Evolutionary conservation across 92 coral and sea anemone species (phyloP).

Genomic region (Scolanthus callimorphus): DNA sequence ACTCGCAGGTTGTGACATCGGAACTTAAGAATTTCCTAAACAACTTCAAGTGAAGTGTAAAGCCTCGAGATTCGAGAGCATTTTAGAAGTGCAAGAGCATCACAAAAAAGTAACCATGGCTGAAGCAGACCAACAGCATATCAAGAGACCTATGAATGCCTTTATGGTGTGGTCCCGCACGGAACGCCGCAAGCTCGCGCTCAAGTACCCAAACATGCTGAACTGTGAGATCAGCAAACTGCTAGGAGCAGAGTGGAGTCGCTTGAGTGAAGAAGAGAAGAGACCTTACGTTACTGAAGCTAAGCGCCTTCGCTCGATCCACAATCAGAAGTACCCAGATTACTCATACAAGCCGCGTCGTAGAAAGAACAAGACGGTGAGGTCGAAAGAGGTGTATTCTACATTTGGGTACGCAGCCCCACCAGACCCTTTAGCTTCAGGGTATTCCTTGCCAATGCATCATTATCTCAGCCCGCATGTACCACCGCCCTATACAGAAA

Average conservation of each 20-base stretch:
- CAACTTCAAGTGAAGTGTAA: too few relatives aligned
- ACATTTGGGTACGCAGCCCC: constrained; percentile 64
- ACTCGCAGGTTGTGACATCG: too few relatives aligned
- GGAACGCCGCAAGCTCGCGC: constrained; percentile 82
- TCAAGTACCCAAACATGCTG: constrained; percentile 91
- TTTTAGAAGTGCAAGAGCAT: too few relatives aligned
- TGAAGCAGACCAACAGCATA: constrained; percentile 66
- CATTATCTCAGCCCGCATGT: constrained; percentile 81
- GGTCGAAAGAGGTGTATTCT: constrained; percentile 66
- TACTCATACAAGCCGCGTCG: constrained; percentile 87
- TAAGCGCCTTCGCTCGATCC: constrained; percentile 77
- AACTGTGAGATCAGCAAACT: constrained; percentile 93
- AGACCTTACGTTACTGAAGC: constrained; percentile 85
- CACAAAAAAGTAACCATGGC: constrained; percentile 52
- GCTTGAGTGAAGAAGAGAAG: constrained; percentile 83
- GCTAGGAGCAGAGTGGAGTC: constrained; percentile 92
- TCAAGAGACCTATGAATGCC: constrained; percentile 88
- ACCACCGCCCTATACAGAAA: constrained; percentile 72
- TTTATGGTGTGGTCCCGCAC: constrained; percentile 95
- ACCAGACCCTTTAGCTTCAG: constrained; percentile 39
- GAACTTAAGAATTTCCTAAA: too few relatives aligned
- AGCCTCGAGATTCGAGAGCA: too few relatives aligned
- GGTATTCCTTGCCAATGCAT: constrained; percentile 77
- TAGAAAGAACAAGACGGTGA: constrained; percentile 59
- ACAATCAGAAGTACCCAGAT: constrained; percentile 91